phyloP scores from a whole-genome alignment of 2,113 vertebrate genomes.

The Cyprinus carpio region DNA sequence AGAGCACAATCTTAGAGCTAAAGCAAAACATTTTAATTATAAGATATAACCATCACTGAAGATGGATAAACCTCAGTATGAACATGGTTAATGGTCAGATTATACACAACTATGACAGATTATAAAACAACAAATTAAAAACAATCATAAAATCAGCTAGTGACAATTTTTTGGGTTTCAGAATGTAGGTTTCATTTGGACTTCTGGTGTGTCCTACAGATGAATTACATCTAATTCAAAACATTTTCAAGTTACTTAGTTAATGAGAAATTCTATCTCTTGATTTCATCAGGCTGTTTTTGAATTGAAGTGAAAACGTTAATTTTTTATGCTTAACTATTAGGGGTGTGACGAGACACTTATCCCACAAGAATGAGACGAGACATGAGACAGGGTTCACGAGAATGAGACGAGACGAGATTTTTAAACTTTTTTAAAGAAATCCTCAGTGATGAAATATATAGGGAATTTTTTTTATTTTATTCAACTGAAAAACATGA shows the following conservation, averaged over 20 bases:
- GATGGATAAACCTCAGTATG: background rate
- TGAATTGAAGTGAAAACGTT: background rate
- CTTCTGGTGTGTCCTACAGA: background rate
- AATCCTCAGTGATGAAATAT: too few relatives aligned
- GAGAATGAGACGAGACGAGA: too few relatives aligned
- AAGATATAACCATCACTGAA: background rate
- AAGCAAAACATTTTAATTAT: background rate
- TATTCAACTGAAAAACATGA: too few relatives aligned
- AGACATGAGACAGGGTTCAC: too few relatives aligned
- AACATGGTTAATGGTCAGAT: background rate
- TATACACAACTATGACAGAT: background rate
- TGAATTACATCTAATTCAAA: background rate
- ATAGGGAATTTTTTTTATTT: too few relatives aligned
- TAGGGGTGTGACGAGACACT: too few relatives aligned
- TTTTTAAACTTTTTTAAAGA: too few relatives aligned
- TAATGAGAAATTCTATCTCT: background rate
- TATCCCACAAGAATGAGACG: too few relatives aligned
- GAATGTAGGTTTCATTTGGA: background rate
- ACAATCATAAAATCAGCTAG: too few relatives aligned
- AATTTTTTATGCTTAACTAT: background rate
- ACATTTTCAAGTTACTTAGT: background rate
- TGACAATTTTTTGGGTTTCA: too few relatives aligned
- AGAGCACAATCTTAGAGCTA: background rate
- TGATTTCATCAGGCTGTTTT: background rate
- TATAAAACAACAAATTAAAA: background rate